Base-by-base conservation (phyloP, 2,888 invertebrate species). In the Trypoxylon attenuatum region DNA sequence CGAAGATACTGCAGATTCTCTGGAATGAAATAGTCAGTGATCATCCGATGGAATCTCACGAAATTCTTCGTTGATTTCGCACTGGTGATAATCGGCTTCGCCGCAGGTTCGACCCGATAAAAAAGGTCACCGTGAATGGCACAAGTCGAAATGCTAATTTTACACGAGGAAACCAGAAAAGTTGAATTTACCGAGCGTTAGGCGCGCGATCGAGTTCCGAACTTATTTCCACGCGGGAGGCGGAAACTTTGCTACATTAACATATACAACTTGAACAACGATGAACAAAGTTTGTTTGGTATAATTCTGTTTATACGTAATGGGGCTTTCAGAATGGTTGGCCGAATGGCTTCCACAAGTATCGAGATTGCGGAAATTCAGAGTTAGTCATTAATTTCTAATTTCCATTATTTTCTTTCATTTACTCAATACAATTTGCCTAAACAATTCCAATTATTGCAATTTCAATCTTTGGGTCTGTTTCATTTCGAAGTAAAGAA, bases 1-100 rank as follows among this genome's bases (percentile, higher is more conserved):
- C 96, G 93, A 16, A 97, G 89, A 87, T 96, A 97, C 85, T 96
- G 96, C 60, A 97, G 90, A 86, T 95, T 95, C 88, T 95, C 96
- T 97, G 88, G 0, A 87, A 87, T 16, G 23, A 19, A 18, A 49
- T 19, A 19, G 41, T 2, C n/a, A 43, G 18, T 18, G 2, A 38
- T 1, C n/a, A n/a, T n/a, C n/a, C n/a, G n/a, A n/a, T n/a, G n/a
- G n/a, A n/a, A n/a, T n/a, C n/a, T n/a, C n/a, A n/a, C n/a, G n/a
- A n/a, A n/a, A n/a, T n/a, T n/a, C n/a, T n/a, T 33, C 13, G 13
- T 33, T 29, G n/a, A 29, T 13, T 5, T 4, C 29, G n/a, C n/a
- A n/a, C n/a, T n/a, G n/a, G n/a, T n/a, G n/a, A n/a, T n/a, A n/a
- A n/a, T n/a, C n/a, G n/a, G n/a, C n/a, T n/a, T n/a, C n/a, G n/a